A percentile compares a stretch with the other conserved stretches of the same genome.
Evolutionary conservation across 2,113 vertebrate species (phyloP).

Genomic region (Triplophysa siluroides): DNA sequence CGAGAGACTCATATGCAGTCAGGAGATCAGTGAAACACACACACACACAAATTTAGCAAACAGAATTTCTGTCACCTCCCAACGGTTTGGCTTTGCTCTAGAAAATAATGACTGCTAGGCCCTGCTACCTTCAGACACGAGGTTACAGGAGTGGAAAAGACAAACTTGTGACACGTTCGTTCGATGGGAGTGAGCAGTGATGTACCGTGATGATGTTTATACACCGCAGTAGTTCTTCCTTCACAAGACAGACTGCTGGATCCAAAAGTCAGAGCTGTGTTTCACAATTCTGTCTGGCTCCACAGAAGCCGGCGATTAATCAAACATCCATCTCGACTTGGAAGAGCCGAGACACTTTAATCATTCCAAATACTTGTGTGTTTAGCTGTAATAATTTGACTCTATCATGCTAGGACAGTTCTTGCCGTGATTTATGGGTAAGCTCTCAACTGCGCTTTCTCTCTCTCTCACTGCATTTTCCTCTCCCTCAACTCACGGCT

Average conservation of each 20-base stretch:
- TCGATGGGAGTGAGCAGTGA: not conserved
- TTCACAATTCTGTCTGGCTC: conserved; percentile 61
- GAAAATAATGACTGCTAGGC: conserved; percentile 4
- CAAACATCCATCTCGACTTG: conserved; percentile 64
- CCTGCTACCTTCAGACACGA: not conserved
- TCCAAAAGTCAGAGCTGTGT: conserved; percentile 45
- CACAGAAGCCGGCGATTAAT: conserved; percentile 64
- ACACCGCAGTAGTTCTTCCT: conserved; percentile 30
- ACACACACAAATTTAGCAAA: conserved; percentile 3
- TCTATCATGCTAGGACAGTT: conserved; percentile 71
- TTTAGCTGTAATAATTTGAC: conserved; percentile 74
- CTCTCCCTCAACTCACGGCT: conserved; percentile 11
- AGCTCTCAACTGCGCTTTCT: conserved; percentile 15
- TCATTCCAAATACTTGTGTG: conserved; percentile 71
- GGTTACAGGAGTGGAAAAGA: conserved; percentile 16
- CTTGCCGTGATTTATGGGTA: conserved; percentile 68
- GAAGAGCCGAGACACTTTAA: conserved; percentile 67
- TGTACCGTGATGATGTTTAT: conserved; percentile 15
- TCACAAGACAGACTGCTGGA: conserved; percentile 29
- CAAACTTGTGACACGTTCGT: not conserved
- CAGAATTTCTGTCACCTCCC: not conserved
- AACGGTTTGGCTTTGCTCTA: not conserved
- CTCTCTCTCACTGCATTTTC: not conserved
- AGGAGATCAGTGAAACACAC: conserved; percentile 33
- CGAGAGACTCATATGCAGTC: conserved; percentile 44